Conservation (phyloP, 2,113 vertebrate species). For the Anhinga anhinga region DNA sequence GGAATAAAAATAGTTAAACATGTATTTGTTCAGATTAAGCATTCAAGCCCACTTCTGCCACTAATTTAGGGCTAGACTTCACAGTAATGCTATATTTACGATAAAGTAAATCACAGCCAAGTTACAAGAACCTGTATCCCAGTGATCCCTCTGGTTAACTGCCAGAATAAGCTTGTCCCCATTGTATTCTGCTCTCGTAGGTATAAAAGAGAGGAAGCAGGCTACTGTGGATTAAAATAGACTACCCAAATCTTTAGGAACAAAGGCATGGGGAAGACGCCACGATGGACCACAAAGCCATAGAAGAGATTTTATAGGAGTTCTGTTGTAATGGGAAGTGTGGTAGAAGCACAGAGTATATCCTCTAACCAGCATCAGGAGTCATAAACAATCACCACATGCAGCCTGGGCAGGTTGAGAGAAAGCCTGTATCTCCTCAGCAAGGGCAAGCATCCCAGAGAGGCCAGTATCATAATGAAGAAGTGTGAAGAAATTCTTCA, state of each 20-base stretch:
- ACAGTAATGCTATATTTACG: background rate
- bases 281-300: background rate
- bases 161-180: background rate
- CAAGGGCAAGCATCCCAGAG: background rate
- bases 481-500: background rate
- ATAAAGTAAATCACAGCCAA: background rate
- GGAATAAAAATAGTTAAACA: background rate
- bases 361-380: background rate
- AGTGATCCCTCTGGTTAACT: background rate
- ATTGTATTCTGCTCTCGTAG: background rate
- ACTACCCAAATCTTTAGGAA: background rate
- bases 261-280: background rate
- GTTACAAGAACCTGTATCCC: background rate
- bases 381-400: background rate
- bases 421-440: accelerated
- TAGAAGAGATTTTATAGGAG: background rate
- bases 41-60: background rate
- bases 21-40: background rate
- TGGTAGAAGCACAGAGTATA: background rate
- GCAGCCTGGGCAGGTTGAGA: background rate
- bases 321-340: background rate
- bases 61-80: background rate
- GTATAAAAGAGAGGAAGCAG: background rate
- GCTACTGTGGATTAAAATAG: background rate
- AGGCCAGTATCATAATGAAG: background rate